A percentile compares a stretch with the other conserved stretches of the same genome.
phyloP scores from a whole-genome alignment of 2,888 invertebrate species.

The Litoditis marina region DNA sequence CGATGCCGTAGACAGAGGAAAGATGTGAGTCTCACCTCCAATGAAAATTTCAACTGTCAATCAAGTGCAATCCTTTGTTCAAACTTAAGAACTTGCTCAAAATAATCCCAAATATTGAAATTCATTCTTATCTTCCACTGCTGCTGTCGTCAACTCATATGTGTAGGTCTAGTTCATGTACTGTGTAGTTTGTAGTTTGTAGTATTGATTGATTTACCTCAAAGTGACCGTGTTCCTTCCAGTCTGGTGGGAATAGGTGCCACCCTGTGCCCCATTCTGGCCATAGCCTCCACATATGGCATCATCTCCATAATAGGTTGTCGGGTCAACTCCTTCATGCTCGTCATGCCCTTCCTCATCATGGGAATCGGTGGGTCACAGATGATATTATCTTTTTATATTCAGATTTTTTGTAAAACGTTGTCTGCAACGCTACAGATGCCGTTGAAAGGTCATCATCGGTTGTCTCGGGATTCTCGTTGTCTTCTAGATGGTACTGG shows the following conservation, averaged over 20 bases:
- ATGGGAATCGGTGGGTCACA: conserved; percentile 56
- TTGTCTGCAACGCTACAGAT: too few relatives aligned
- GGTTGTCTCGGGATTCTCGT: too few relatives aligned
- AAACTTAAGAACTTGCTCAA: too few relatives aligned
- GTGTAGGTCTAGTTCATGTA: too few relatives aligned
- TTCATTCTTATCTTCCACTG: too few relatives aligned
- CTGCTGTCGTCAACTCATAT: too few relatives aligned
- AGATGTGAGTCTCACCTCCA: conserved; percentile 27
- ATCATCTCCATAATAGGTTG: conserved; percentile 45
- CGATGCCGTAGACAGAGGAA: conserved; percentile 49
- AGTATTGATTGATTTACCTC: neutral
- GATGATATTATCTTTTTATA: neutral
- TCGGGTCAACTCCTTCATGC: conserved; percentile 58
- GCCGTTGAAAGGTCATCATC: too few relatives aligned
- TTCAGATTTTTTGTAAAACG: neutral
- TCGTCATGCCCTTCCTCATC: conserved; percentile 59
- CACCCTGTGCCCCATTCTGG: conserved; percentile 54
- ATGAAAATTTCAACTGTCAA: neutral
- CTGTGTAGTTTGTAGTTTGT: too few relatives aligned
- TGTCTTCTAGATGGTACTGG: too few relatives aligned
- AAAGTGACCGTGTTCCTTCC: conserved; percentile 8
- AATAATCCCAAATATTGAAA: too few relatives aligned
- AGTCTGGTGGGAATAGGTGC: conserved; percentile 45
- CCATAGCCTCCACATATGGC: conserved; percentile 58
- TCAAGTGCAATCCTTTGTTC: too few relatives aligned